These are phyloP conservation scores for Pogonophryne albipinna DNA, from an alignment of 2,797 vertebrate genomes.

Conservation along the genomic window DNA sequence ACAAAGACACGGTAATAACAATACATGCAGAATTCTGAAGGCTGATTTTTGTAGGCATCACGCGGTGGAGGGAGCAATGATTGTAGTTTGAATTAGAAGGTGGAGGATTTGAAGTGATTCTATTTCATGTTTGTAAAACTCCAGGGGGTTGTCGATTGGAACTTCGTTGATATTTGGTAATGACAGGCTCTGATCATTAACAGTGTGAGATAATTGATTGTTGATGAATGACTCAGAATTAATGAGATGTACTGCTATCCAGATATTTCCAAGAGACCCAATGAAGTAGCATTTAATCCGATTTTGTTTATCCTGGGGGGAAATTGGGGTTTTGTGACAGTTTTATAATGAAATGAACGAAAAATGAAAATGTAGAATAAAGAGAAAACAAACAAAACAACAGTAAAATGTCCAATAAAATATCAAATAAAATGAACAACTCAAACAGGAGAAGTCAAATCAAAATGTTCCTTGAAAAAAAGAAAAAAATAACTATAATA, in stretches of 20 bases:
- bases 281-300: neutral
- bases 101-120: conserved; percentile 33
- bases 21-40: conserved; percentile 9
- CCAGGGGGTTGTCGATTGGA: conserved; percentile 38
- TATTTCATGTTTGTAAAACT: conserved; percentile 23
- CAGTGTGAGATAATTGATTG: conserved; percentile 50
- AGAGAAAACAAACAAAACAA: too few species aligned
- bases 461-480: too few species aligned
- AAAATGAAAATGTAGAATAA: too few species aligned
- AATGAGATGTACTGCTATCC: conserved; percentile 35
- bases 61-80: neutral
- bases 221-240: conserved; percentile 47
- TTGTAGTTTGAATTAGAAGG: conserved; percentile 48
- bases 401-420: too few species aligned
- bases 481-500: too few species aligned
- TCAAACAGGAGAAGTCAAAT: too few species aligned
- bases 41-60: conserved; percentile 21
- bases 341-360: too few species aligned
- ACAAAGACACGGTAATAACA: conserved; percentile 3
- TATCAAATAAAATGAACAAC: too few species aligned
- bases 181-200: conserved; percentile 44
- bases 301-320: too few species aligned
- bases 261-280: neutral
- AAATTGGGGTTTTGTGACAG: too few species aligned
- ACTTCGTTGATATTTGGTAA: conserved; percentile 26